Percentiles rank a stretch among this genome's conserved stretches.
These are phyloP conservation scores for Lepidurus apus DNA, from an alignment of 1,140 invertebrate genomes.

Conservation along the genomic window DNA sequence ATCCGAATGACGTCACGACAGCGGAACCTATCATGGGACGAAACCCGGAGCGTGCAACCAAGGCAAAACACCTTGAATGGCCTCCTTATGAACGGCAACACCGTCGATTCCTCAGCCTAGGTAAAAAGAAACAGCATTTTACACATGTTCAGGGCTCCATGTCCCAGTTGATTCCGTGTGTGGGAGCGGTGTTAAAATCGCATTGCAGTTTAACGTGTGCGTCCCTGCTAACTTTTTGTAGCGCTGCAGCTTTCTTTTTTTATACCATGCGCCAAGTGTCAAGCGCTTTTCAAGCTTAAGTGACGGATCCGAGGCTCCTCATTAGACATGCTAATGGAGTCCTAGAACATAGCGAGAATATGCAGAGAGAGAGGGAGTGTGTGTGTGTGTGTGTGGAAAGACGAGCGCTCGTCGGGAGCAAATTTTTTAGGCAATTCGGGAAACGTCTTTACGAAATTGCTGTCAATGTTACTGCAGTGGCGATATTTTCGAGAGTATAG, in stretches of 20 bases:
- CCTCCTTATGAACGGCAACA: slow-evolving; percentile 83
- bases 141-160: not conserved
- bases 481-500: not conserved
- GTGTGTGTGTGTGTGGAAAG: not conserved
- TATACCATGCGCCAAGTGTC: not conserved
- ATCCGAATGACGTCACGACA: slow-evolving; percentile 67
- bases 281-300: slow-evolving; percentile 14
- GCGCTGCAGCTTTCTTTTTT: not conserved
- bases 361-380: not conserved
- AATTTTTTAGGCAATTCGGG: not conserved
- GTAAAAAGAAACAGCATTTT: slow-evolving; percentile 45
- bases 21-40: slow-evolving; percentile 35
- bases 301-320: slow-evolving; percentile 5
- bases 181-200: no score
- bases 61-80: slow-evolving; percentile 63
- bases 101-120: slow-evolving; percentile 85
- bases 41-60: slow-evolving; percentile 34
- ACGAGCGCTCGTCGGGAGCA: not conserved
- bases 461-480: not conserved
- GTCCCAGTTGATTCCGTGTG: no score
- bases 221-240: no score
- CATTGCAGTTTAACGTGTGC: no score
- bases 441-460: not conserved
- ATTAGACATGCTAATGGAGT: slow-evolving; percentile 9
- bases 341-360: not conserved